Evolutionary conservation across 2,113 vertebrate genomes (phyloP).

Genomic region (Nesoenas mayeri): DNA sequence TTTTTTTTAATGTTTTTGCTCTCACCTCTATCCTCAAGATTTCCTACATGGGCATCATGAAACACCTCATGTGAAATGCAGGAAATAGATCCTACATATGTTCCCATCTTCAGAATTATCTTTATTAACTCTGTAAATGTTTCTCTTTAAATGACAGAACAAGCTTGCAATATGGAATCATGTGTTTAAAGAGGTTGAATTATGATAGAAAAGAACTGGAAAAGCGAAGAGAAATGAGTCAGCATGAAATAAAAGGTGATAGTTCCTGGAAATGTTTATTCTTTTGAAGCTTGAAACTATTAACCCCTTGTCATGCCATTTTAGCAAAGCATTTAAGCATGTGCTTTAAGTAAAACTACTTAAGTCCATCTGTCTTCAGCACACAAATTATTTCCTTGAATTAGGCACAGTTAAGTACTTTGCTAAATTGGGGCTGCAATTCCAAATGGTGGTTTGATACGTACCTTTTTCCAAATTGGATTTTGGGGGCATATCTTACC

Average conservation of each 20-base stretch:
- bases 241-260: conserved; percentile 97
- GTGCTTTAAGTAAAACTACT: not conserved
- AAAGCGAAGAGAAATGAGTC: conserved; percentile 92
- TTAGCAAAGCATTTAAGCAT: conserved; percentile 33
- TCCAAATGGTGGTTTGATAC: not conserved
- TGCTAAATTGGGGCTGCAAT: not conserved
- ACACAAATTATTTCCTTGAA: not conserved
- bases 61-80: not conserved
- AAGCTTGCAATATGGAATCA: conserved; percentile 98
- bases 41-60: not conserved
- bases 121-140: conserved; percentile 56
- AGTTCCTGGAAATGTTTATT: conserved; percentile 26
- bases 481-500: not conserved
- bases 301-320: conserved; percentile 3
- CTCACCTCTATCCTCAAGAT: not conserved
- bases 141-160: conserved; percentile 82
- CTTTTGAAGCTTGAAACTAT: conserved; percentile 1
- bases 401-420: not conserved
- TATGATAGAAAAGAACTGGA: conserved; percentile 98
- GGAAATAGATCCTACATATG: conserved; percentile 3
- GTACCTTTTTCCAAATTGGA: not conserved
- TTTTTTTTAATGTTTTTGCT: conserved; percentile 6
- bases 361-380: not conserved
- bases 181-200: conserved; percentile 99
- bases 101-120: conserved; percentile 10